A percentile compares a stretch with the other conserved stretches of the same genome.
Evolutionary conservation across 2,797 vertebrate species (phyloP).

Genomic region (Simalia tracyae): DNA sequence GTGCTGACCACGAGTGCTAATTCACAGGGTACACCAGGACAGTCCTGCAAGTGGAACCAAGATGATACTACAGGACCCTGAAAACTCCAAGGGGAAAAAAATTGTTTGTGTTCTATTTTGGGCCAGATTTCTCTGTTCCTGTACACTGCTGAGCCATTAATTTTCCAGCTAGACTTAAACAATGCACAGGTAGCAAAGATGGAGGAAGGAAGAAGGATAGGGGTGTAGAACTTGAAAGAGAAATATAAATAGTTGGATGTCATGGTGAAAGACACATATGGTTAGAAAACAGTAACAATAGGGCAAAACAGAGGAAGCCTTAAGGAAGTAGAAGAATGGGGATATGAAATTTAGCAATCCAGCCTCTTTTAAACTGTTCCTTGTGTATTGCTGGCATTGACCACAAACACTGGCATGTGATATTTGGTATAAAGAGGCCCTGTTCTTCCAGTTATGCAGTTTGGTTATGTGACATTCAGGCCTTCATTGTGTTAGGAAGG

Average conservation of each 20-base stretch:
- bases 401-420: neutral
- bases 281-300: neutral
- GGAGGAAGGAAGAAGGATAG: neutral
- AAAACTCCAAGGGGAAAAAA: neutral
- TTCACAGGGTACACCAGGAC: neutral
- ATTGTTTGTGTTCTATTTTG: neutral
- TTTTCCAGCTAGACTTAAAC: neutral
- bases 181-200: neutral
- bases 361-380: neutral
- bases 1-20: neutral
- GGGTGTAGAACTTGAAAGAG: neutral
- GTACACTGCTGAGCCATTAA: neutral
- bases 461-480: neutral
- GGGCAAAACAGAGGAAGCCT: neutral
- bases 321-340: neutral
- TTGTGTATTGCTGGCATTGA: neutral
- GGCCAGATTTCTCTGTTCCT: neutral
- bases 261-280: neutral
- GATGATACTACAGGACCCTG: neutral
- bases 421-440: neutral
- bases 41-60: neutral
- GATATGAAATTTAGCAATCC: neutral
- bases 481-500: neutral
- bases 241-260: neutral
- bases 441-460: neutral